These are phyloP conservation scores for Anoplophora glabripennis DNA, from an alignment of 1,140 invertebrate species.

Conservation along the genomic window DNA sequence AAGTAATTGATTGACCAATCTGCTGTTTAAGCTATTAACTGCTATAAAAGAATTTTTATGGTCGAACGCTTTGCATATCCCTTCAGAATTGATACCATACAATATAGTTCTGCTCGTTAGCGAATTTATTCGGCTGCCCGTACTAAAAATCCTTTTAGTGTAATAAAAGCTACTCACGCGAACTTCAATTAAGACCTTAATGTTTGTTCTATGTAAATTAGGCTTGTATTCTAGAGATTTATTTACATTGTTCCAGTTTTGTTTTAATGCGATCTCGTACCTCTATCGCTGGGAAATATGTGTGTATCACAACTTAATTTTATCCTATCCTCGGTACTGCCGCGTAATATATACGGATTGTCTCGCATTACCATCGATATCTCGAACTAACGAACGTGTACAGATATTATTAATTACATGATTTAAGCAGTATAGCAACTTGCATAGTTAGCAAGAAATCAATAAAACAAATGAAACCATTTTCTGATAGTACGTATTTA, in stretches of 20 bases:
- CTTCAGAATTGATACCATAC: not conserved
- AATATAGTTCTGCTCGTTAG: slow-evolving; percentile 18
- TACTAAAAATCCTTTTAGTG: slow-evolving; percentile 14
- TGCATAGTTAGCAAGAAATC: too few relatives aligned
- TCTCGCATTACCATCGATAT: slow-evolving; percentile 12
- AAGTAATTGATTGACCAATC: not conserved
- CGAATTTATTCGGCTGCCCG: slow-evolving; percentile 12
- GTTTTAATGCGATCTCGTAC: slow-evolving; percentile 15
- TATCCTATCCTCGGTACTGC: slow-evolving; percentile 3
- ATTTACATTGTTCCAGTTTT: slow-evolving; percentile 29
- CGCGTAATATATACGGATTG: slow-evolving; percentile 15
- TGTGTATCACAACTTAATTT: slow-evolving; percentile 35
- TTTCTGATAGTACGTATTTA: too few relatives aligned
- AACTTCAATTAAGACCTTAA: slow-evolving; percentile 39
- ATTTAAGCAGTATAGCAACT: too few relatives aligned
- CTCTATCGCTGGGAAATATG: slow-evolving; percentile 27
- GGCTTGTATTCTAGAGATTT: slow-evolving; percentile 30
- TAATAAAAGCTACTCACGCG: slow-evolving; percentile 37
- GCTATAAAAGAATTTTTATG: not conserved
- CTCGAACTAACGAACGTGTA: slow-evolving; percentile 3
- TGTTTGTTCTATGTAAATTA: slow-evolving; percentile 40
- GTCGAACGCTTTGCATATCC: not conserved
- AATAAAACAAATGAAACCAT: too few relatives aligned
- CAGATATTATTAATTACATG: too few relatives aligned
- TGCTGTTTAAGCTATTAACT: not conserved